Conservation (phyloP, 2,797 vertebrate species). For the Clarias laeviceps region DNA sequence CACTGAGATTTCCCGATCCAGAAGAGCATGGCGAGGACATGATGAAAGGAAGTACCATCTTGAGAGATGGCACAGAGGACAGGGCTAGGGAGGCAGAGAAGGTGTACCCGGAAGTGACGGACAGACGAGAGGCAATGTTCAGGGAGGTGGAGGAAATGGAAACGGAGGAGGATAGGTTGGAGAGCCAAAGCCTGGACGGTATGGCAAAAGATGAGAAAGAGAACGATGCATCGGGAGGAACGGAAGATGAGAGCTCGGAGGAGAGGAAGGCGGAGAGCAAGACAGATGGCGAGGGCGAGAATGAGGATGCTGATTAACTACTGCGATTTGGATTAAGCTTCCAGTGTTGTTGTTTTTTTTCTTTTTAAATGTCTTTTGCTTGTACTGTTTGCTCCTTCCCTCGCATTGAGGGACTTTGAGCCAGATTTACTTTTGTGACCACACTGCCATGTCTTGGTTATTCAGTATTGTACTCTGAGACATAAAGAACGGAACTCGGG, state of each 20-base stretch:
- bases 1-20: constrained; percentile 87
- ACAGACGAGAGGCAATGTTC: constrained; percentile 82
- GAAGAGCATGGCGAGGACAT: constrained; percentile 83
- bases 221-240: constrained; percentile 73
- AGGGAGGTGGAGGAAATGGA: constrained; percentile 81
- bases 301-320: constrained; percentile 57
- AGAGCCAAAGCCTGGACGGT: constrained; percentile 84
- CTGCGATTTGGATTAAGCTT: constrained; percentile 64
- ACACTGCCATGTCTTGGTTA: constrained; percentile 83
- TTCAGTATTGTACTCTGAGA: constrained; percentile 70
- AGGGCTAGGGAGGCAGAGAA: constrained; percentile 70
- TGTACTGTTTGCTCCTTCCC: constrained; percentile 52
- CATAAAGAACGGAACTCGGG: constrained; percentile 74
- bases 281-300: constrained; percentile 73
- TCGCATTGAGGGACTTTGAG: constrained; percentile 56
- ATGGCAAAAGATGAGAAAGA: constrained; percentile 83
- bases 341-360: constrained; percentile 64
- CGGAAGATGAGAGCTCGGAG: constrained; percentile 88
- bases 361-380: constrained; percentile 42
- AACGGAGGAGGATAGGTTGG: constrained; percentile 82
- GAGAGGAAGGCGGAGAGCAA: constrained; percentile 89
- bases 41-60: constrained; percentile 54
- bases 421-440: constrained; percentile 64
- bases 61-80: constrained; percentile 63
- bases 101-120: constrained; percentile 78